These are phyloP conservation scores for Norana najaformis DNA, from an alignment of 2,888 invertebrate genomes.

Conservation along the genomic window DNA sequence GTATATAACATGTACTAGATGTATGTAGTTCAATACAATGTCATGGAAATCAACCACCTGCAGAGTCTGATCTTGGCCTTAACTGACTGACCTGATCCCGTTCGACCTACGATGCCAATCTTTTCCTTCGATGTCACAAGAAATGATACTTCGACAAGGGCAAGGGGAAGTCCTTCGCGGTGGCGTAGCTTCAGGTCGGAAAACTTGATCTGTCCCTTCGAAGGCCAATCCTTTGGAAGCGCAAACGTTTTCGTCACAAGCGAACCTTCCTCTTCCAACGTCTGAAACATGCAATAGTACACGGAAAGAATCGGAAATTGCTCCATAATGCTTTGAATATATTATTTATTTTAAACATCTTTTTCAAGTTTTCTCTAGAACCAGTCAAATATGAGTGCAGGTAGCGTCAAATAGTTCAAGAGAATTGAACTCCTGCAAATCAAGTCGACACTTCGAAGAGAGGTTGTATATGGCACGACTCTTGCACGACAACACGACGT, in stretches of 20 bases:
- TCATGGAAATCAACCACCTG: background rate
- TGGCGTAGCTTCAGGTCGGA: conserved; percentile 53
- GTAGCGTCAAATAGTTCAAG: too few species aligned
- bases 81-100: conserved; percentile 65
- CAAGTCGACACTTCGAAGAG: too few species aligned
- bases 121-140: conserved; percentile 68
- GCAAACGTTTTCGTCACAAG: background rate
- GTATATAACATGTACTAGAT: background rate
- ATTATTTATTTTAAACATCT: too few species aligned
- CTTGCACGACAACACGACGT: too few species aligned
- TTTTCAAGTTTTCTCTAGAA: too few species aligned
- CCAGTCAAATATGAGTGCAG: too few species aligned
- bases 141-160: conserved; percentile 67
- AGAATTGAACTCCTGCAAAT: too few species aligned
- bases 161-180: conserved; percentile 55
- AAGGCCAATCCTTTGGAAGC: conserved; percentile 57
- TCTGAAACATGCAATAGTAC: background rate
- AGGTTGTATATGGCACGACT: too few species aligned
- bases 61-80: background rate
- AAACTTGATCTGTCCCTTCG: conserved; percentile 51
- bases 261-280: background rate
- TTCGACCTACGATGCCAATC: conserved; percentile 68
- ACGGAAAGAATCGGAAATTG: too few species aligned
- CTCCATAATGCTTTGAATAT: too few species aligned
- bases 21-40: background rate